Percentiles rank a stretch among this genome's conserved stretches.
phyloP scores from a whole-genome alignment of 2,888 invertebrate species.

The Acanthosepion lycidas region DNA sequence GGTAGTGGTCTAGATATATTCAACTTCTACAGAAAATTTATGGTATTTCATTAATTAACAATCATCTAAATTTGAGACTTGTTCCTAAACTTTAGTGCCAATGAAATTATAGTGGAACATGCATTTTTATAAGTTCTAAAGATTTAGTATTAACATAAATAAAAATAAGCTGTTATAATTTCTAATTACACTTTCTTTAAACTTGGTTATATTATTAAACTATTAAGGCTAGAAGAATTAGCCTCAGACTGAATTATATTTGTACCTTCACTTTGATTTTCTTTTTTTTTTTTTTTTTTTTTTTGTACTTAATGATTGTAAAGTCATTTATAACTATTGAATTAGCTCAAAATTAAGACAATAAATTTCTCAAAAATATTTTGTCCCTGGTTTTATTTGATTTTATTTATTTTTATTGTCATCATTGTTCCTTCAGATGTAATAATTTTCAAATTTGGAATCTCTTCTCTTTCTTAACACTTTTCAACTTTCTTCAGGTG shows the following conservation, averaged over 20 bases:
- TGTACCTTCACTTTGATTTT: background rate
- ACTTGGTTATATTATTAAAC: background rate
- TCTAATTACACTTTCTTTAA: background rate
- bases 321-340: background rate
- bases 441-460: too few species aligned
- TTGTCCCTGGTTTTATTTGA: background rate
- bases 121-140: background rate
- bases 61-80: background rate
- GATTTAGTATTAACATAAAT: background rate
- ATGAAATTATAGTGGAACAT: background rate
- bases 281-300: background rate
- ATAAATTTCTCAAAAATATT: conserved; percentile 20
- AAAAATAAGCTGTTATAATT: background rate
- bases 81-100: background rate
- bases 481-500: too few species aligned
- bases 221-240: background rate
- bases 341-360: background rate
- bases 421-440: too few species aligned
- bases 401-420: too few species aligned
- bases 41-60: background rate
- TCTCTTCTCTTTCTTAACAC: too few species aligned
- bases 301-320: background rate
- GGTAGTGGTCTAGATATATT: background rate
- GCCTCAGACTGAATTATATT: background rate
- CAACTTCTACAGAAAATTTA: background rate